These are phyloP conservation scores for Drosophila chauvacae DNA, from an alignment of 1,140 invertebrate genomes.

Conservation along the genomic window DNA sequence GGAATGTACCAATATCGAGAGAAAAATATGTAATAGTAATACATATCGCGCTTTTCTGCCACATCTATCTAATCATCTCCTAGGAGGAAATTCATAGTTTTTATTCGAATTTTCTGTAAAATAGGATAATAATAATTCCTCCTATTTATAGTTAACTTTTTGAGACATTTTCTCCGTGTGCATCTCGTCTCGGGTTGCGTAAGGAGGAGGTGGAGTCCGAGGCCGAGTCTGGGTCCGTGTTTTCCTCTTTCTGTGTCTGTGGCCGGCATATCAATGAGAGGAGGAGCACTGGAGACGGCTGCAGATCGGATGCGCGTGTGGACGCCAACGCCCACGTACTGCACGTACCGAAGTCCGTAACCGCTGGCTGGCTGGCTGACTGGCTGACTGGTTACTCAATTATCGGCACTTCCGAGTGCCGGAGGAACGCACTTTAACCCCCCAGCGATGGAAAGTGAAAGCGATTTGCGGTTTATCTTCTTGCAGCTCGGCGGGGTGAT, in stretches of 20 bases:
- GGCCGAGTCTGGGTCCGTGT: constrained; percentile 8
- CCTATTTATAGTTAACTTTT: no score
- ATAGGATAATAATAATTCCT: neutral
- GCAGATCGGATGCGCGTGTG: constrained; percentile 46
- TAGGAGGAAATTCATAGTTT: neutral
- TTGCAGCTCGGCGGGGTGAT: constrained; percentile 15
- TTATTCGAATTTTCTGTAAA: neutral
- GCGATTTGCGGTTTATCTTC: constrained; percentile 61
- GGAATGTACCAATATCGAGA: no score
- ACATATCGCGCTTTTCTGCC: no score
- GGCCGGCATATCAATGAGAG: constrained; percentile 75
- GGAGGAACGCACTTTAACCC: constrained; percentile 65
- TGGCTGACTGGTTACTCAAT: constrained; percentile 60
- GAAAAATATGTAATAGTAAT: no score
- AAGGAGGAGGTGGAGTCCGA: constrained; percentile 32
- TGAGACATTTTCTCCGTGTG: constrained; percentile 4
- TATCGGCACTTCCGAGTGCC: constrained; percentile 67
- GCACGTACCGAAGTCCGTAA: constrained; percentile 30
- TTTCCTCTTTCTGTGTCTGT: constrained; percentile 29
- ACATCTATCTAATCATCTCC: no score
- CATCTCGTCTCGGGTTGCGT: constrained; percentile 41
- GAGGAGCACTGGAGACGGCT: constrained; percentile 7
- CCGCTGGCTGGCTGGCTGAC: neutral
- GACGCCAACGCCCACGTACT: constrained; percentile 50
- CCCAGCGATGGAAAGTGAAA: constrained; percentile 61